phyloP scores from a whole-genome alignment of 2,888 invertebrate genomes.

The Dione vanillae region DNA sequence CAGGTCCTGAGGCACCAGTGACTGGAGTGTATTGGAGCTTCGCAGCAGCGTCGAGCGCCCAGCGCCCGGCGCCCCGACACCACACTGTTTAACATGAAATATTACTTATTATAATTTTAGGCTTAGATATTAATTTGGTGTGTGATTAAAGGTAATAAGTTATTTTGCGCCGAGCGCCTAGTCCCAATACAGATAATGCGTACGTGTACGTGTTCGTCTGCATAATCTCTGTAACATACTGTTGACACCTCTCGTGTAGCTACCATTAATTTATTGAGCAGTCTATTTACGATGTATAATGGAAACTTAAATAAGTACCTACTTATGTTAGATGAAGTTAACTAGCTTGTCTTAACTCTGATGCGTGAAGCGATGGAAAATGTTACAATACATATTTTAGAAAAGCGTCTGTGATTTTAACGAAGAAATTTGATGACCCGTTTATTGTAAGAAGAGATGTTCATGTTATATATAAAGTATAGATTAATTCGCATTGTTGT shows the following conservation, averaged over 20 bases:
- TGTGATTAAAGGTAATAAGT: conserved; percentile 80
- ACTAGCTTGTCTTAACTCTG: conserved; percentile 71
- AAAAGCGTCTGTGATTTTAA: conserved; percentile 84
- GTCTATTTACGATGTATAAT: conserved; percentile 59
- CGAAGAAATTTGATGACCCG: conserved; percentile 80
- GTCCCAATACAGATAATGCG: conserved; percentile 80
- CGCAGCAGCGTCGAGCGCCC: conserved; percentile 63
- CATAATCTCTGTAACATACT: conserved; percentile 75
- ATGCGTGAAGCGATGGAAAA: conserved; percentile 68
- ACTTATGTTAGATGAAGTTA: conserved; percentile 60
- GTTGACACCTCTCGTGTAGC: conserved; percentile 65
- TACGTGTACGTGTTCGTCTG: conserved; percentile 80
- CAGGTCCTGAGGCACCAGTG: conserved; percentile 77
- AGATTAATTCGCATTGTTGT: conserved; percentile 49
- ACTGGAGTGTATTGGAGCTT: conserved; percentile 57
- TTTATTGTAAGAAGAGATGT: conserved; percentile 72
- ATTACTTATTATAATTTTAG: conserved; percentile 79
- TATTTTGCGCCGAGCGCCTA: conserved; percentile 80
- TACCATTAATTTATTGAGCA: conserved; percentile 80
- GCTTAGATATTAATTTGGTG: conserved; percentile 79
- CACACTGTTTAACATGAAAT: conserved; percentile 71
- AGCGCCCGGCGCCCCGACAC: conserved; percentile 64
- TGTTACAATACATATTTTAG: conserved; percentile 78
- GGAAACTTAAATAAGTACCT: conserved; percentile 67
- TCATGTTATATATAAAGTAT: conserved; percentile 68